These are phyloP conservation scores for Penaeus japonicus DNA, from an alignment of 1,140 invertebrate genomes.

Conservation along the genomic window DNA sequence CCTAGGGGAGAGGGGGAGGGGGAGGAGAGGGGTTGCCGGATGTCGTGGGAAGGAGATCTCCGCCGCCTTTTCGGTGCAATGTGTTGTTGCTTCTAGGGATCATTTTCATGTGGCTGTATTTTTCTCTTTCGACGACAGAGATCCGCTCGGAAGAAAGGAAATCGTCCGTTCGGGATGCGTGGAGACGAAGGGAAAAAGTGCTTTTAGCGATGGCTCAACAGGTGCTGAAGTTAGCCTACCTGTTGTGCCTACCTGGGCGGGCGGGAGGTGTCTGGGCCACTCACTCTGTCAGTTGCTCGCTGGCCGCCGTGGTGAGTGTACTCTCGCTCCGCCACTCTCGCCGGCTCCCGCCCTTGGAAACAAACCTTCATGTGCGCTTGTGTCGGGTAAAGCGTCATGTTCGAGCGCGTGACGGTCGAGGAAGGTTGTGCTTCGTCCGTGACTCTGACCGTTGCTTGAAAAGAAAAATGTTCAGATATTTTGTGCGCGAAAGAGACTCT, in stretches of 20 bases:
- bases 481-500: too few species aligned
- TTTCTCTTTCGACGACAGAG: too few species aligned
- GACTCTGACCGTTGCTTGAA: too few species aligned
- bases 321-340: background rate
- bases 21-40: background rate
- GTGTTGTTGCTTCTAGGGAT: too few species aligned
- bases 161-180: background rate
- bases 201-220: background rate
- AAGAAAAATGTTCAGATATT: too few species aligned
- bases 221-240: background rate
- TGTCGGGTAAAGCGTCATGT: too few species aligned
- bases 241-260: background rate
- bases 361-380: too few species aligned
- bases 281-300: slow-evolving; percentile 51
- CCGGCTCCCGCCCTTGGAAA: background rate
- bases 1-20: background rate
- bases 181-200: background rate
- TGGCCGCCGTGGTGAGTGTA: slow-evolving; percentile 18
- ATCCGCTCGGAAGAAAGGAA: too few species aligned
- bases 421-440: background rate
- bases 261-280: background rate
- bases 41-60: background rate
- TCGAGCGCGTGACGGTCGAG: background rate
- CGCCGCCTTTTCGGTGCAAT: background rate
- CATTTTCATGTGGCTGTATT: too few species aligned